These are phyloP conservation scores for Bombus confusus DNA, from an alignment of 1,140 invertebrate genomes.

Conservation along the genomic window DNA sequence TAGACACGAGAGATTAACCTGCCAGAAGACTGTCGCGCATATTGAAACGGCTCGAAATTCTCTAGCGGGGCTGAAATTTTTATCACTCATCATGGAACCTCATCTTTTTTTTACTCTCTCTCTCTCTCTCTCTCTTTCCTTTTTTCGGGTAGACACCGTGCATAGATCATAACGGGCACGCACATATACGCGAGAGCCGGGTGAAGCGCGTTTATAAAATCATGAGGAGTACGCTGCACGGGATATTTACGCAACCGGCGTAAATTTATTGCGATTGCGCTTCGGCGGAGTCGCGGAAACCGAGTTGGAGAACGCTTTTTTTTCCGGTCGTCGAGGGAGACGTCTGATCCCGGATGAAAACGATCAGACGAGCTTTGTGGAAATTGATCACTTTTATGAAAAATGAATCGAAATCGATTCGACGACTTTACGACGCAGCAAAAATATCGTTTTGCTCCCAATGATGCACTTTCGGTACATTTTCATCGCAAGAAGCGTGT, in stretches of 20 bases:
- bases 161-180: constrained; percentile 34
- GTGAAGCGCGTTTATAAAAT: constrained; percentile 63
- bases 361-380: constrained; percentile 28
- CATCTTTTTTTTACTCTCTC: not conserved
- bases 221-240: constrained; percentile 61
- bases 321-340: constrained; percentile 1
- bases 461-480: too few species aligned
- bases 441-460: too few species aligned
- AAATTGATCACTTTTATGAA: constrained; percentile 62
- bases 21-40: not conserved
- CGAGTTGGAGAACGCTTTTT: constrained; percentile 39
- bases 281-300: constrained; percentile 36
- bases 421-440: not conserved
- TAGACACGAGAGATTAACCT: not conserved
- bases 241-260: constrained; percentile 62
- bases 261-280: constrained; percentile 71
- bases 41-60: not conserved
- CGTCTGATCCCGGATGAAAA: constrained; percentile 36
- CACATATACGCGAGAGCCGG: constrained; percentile 4
- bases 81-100: not conserved
- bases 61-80: constrained; percentile 7
- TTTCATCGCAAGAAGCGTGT: too few species aligned
- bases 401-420: constrained; percentile 48
- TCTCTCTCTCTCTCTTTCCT: not conserved
- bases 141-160: not conserved